These are phyloP conservation scores for Pantherophis vulpinus DNA, from an alignment of 2,797 vertebrate species.

Conservation along the genomic window DNA sequence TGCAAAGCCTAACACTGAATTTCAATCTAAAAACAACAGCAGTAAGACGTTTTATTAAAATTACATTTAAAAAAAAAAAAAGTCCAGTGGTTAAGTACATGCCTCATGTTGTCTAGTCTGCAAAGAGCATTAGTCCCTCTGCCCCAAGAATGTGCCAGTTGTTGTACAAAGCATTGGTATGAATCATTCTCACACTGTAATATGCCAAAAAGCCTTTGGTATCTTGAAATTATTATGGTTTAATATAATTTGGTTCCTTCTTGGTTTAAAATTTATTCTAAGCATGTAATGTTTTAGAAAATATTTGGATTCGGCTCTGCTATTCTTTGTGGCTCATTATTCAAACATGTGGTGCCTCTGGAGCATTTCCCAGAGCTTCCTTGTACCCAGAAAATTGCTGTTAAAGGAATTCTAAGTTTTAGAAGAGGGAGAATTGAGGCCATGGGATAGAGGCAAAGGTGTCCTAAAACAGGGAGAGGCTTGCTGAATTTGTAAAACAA, in stretches of 20 bases:
- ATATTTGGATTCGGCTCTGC: background rate
- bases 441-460: background rate
- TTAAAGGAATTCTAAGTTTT: background rate
- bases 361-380: background rate
- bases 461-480: background rate
- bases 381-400: background rate
- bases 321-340: background rate
- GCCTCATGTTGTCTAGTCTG: slow-evolving; percentile 1
- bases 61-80: background rate
- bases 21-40: background rate
- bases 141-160: background rate
- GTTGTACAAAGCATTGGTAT: background rate
- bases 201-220: background rate
- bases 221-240: background rate
- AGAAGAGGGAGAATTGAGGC: background rate
- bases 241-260: background rate
- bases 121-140: background rate
- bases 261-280: background rate
- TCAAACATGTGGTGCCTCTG: background rate
- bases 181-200: background rate
- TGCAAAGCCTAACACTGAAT: background rate
- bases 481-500: background rate
- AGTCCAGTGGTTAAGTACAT: background rate
- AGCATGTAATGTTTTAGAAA: background rate
- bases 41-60: background rate